Conservation (phyloP, 1,140 invertebrate species). For the Brachionus rotundiformis region DNA sequence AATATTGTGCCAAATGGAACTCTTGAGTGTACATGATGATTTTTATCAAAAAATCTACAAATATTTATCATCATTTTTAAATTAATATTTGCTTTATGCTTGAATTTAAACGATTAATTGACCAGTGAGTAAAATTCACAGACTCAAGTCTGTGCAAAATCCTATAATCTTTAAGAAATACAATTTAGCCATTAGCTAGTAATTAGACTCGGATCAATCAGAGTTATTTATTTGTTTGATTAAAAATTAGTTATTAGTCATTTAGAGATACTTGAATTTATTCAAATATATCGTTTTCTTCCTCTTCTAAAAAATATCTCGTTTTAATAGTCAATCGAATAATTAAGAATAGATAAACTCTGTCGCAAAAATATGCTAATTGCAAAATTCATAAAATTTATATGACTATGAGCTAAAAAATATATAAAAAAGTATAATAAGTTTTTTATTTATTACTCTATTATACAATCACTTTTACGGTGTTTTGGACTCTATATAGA, state of each 20-base stretch:
- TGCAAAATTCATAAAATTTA: neutral
- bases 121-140: slow-evolving; percentile 4
- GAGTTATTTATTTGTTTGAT: slow-evolving; percentile 4
- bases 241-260: slow-evolving; percentile 17
- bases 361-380: neutral
- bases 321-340: neutral
- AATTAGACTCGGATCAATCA: slow-evolving; percentile 13
- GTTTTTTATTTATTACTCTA: neutral
- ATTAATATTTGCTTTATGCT: slow-evolving; percentile 20
- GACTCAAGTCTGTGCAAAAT: slow-evolving; percentile 5
- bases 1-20: slow-evolving; percentile 21
- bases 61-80: slow-evolving; percentile 27
- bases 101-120: neutral
- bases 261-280: slow-evolving; percentile 8
- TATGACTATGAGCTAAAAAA: neutral
- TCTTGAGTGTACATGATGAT: slow-evolving; percentile 3
- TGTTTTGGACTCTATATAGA: neutral
- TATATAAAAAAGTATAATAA: neutral
- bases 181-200: slow-evolving; percentile 7
- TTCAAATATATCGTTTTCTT: neutral
- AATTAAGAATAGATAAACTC: neutral
- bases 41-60: neutral
- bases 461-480: neutral
- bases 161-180: slow-evolving; percentile 3
- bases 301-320: neutral